Evolutionary conservation across 2,113 vertebrate genomes (phyloP).

Genomic region (Proterorhinus semilunaris): DNA sequence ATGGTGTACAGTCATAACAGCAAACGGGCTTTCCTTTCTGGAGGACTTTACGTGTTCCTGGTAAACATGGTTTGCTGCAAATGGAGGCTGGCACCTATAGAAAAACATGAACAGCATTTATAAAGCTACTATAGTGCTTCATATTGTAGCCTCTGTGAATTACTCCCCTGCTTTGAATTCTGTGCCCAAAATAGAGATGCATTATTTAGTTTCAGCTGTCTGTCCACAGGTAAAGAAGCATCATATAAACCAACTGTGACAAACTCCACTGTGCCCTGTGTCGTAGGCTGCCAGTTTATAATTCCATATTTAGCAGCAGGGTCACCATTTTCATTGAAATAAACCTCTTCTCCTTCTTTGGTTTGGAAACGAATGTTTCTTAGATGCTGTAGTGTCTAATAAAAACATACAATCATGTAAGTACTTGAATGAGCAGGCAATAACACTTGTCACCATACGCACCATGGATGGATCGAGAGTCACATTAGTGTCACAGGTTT

Average conservation of each 20-base stretch:
- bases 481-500: slow-evolving; percentile 52
- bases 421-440: background rate
- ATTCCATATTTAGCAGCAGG: slow-evolving; percentile 74
- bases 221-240: slow-evolving; percentile 50
- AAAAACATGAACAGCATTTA: background rate
- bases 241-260: slow-evolving; percentile 70
- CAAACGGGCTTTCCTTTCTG: slow-evolving; percentile 74
- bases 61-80: slow-evolving; percentile 67
- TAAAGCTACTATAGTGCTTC: background rate
- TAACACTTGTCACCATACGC: background rate
- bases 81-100: slow-evolving; percentile 67
- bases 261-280: slow-evolving; percentile 55
- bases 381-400: slow-evolving; percentile 65
- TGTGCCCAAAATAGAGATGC: slow-evolving; percentile 59
- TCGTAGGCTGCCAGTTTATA: slow-evolving; percentile 70
- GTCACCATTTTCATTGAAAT: slow-evolving; percentile 70
- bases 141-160: background rate
- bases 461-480: slow-evolving; percentile 57
- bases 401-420: background rate
- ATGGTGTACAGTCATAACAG: slow-evolving; percentile 73
- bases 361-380: slow-evolving; percentile 61
- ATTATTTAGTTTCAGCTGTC: slow-evolving; percentile 55
- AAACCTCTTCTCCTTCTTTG: slow-evolving; percentile 71
- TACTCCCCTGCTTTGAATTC: slow-evolving; percentile 50
- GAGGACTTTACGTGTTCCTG: slow-evolving; percentile 69